Conservation (phyloP, 2,888 invertebrate genomes). For the Leptinotarsa haldemani region DNA sequence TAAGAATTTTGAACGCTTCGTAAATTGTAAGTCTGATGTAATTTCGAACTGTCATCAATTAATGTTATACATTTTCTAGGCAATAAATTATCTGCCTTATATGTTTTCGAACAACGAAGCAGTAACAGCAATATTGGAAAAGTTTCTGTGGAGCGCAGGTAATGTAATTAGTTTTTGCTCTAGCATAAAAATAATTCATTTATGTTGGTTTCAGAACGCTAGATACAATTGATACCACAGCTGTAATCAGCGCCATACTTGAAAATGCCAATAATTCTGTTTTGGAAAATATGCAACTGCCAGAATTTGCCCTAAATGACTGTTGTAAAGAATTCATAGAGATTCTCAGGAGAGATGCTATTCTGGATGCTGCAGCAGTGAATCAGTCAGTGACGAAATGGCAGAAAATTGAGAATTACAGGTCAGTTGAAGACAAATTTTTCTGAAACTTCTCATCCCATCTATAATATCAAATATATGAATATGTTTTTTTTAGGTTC, state of each 20-base stretch:
- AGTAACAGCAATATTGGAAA: constrained; percentile 12
- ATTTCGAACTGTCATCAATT: constrained; percentile 18
- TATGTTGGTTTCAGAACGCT: constrained; percentile 19
- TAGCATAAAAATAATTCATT: constrained; percentile 6
- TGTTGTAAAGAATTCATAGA: constrained; percentile 11
- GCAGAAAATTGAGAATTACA: constrained; percentile 20
- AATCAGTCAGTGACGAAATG: constrained; percentile 11
- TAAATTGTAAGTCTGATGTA: constrained; percentile 16
- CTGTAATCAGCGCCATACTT: background rate
- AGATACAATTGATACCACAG: constrained; percentile 15
- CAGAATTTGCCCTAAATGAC: constrained; percentile 10
- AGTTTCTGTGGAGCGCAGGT: background rate
- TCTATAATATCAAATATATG: constrained; percentile 12
- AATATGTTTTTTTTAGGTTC: constrained; percentile 19
- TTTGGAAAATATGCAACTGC: constrained; percentile 12
- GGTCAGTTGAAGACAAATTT: constrained; percentile 10
- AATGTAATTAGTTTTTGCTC: constrained; percentile 4
- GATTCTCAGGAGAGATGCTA: constrained; percentile 13
- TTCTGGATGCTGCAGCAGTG: constrained; percentile 13
- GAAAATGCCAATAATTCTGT: constrained; percentile 15
- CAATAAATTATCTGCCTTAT: constrained; percentile 10
- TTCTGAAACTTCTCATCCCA: background rate
- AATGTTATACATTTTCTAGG: constrained; percentile 19
- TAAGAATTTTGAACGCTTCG: constrained; percentile 16
- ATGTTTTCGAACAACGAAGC: constrained; percentile 11